Percentiles rank a stretch among this genome's conserved stretches.
Conservation (phyloP, 2,113 vertebrate species). For the Quiscalus mexicanus region DNA sequence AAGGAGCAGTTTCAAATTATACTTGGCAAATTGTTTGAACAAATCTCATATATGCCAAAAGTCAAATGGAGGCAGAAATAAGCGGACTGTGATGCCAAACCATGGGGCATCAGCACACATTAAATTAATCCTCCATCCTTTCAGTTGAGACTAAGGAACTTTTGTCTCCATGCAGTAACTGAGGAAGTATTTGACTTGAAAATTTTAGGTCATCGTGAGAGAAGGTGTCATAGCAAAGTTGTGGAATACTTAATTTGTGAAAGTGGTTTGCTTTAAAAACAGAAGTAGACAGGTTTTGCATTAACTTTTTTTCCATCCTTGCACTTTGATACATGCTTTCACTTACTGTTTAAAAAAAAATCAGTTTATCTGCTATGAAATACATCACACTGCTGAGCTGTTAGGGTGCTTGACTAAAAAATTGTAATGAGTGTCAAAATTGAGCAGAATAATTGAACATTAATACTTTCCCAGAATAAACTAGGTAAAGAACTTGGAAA, state of each 20-base stretch:
- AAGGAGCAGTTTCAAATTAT: conserved; percentile 12
- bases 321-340: background rate
- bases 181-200: conserved; percentile 38
- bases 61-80: conserved; percentile 53
- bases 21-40: conserved; percentile 20
- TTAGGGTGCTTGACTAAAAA: background rate
- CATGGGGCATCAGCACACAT: conserved; percentile 17
- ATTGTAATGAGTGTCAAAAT: background rate
- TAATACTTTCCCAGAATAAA: background rate
- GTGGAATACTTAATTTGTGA: background rate
- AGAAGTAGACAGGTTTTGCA: background rate
- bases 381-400: background rate
- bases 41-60: conserved; percentile 43
- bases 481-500: background rate
- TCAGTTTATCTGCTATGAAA: background rate
- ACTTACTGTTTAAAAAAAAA: background rate
- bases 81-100: conserved; percentile 49
- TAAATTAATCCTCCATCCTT: conserved; percentile 12
- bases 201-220: background rate
- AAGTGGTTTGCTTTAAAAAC: background rate
- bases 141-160: conserved; percentile 20
- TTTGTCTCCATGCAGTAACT: background rate
- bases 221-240: background rate
- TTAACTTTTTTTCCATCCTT: background rate
- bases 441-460: background rate